These are phyloP conservation scores for Anolis sagrei DNA, from an alignment of 2,113 vertebrate species.

Conservation along the genomic window DNA sequence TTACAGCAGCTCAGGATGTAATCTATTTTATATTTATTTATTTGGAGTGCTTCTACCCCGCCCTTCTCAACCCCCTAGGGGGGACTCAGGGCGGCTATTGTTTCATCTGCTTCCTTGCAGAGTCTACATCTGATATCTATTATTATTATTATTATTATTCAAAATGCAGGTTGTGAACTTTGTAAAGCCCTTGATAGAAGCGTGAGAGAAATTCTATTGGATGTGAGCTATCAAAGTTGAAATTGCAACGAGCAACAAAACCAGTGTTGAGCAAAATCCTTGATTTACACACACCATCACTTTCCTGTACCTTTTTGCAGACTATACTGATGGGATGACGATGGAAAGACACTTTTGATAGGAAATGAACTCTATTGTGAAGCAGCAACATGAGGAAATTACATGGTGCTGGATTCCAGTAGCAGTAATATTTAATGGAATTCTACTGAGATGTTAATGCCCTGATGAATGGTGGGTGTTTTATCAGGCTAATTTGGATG, in stretches of 20 bases:
- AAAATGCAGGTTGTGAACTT: too few species aligned
- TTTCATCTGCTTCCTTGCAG: too few species aligned
- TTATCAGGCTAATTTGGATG: slow-evolving; percentile 38
- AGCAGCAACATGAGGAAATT: slow-evolving; percentile 19
- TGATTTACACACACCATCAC: background rate
- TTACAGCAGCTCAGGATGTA: too few species aligned
- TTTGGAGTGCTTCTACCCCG: too few species aligned
- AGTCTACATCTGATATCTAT: too few species aligned
- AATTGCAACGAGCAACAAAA: background rate
- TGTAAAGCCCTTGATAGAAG: background rate
- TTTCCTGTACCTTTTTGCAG: background rate
- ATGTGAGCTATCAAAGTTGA: background rate
- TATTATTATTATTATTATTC: too few species aligned
- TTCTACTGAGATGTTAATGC: slow-evolving; percentile 30
- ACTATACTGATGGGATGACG: slow-evolving; percentile 5
- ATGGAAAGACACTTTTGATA: background rate
- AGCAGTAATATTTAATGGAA: slow-evolving; percentile 9
- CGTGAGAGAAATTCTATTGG: too few species aligned
- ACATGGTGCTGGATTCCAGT: slow-evolving; percentile 11
- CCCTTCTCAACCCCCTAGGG: too few species aligned
- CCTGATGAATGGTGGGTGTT: slow-evolving; percentile 36
- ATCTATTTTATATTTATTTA: too few species aligned
- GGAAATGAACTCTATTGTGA: slow-evolving; percentile 23
- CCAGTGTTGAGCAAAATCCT: background rate
- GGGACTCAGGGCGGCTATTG: too few species aligned